Evolutionary conservation across 2,797 vertebrate genomes (phyloP), one percentile per base, ranked within the genome.

Genomic region (Cichlasoma orientale): DNA sequence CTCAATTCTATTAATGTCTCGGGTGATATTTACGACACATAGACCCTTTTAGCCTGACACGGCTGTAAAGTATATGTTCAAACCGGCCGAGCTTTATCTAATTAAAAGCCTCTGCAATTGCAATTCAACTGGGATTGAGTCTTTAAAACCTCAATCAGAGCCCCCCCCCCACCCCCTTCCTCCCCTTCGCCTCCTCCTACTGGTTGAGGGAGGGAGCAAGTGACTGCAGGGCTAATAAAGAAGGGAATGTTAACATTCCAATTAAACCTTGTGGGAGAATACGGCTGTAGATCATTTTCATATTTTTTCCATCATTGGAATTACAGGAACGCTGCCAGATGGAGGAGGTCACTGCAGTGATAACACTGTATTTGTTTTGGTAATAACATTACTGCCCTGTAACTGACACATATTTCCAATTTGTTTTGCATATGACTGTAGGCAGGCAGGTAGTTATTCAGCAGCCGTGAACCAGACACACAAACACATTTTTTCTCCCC

Each of bases 21-120:
- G 38, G 82, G 66, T 77, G 88, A 94, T 93, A 94, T 93, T 94
- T 95, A 93, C 87, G 85, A 91, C 92, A 87, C 83, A 27, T 52
- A 82, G 88, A 75, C 83, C 87, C 87, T 90, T 91, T 90, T 92
- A 91, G 90, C 89, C 88, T 92, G 92, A 93, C 94, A 90, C 72
- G 85, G 90, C 90, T 87, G 89, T 93, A 92, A 94, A 94, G 88
- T 93, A 92, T 92, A 91, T 77, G 88, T 92, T 92, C 87, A 92
- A 93, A 93, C 82, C 87, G 86, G 90, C 88, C 86, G 83, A 85
- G 92, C 92, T 92, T 93, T 92, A 95, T 94, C 93, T 94, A 95
- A 95, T 95, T 95, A 95, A 95, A 94, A 94, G 90, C 90, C 86
- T 86, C 85, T 88, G 91, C 86, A 86, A 92, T 89, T 90, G 88